Evolutionary conservation across 2,797 vertebrate species (phyloP), one percentile per base, ranked within the genome.

Genomic region (Podarcis siculus): DNA sequence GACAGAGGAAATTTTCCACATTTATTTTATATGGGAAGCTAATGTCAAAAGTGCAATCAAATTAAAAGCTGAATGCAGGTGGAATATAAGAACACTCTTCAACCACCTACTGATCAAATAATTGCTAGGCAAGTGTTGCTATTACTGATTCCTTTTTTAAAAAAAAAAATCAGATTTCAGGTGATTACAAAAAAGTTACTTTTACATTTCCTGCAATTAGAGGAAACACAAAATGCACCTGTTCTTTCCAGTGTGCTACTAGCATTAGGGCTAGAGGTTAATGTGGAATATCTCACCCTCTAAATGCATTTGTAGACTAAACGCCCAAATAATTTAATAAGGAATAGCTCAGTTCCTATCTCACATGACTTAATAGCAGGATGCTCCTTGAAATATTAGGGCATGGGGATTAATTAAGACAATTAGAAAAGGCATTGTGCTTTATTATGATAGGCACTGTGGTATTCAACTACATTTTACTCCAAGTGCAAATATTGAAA

Each of bases 1-100:
- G 35, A 0, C 69, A 37, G 4, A 0, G 1, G 72, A 80, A 86
- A 39, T 27, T 87, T 91, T 91, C 84, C 30, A 3, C 49, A 76
- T 25, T 42, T 91, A 67, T 85, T 75, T 91, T 89, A 91, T 89
- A 66, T 86, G 23, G 32, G 73, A 76, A 92, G 12, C 5, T 87
- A 83, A 90, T 88, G 86, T 92, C 91, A 93, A 91, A 89, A 89
- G 49, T 90, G 61, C 82, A 93, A 92, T 93, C 89, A 94, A 93
- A 89, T 93, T 92, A 91, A 92, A 95, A 89, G 13, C 21, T 87
- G n/a, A 94, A 93, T 0, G 0, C 88, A 95, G 86, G 78, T 94
- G 79, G 91, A 92, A 90, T 35, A 90, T 90, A 89, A 92, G 93
- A 92, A 77, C 71, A 89, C 91, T 95, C 76, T 92, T 94, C 64